Base-by-base conservation (phyloP, 2,797 vertebrate species). In the Danionella dracula region DNA sequence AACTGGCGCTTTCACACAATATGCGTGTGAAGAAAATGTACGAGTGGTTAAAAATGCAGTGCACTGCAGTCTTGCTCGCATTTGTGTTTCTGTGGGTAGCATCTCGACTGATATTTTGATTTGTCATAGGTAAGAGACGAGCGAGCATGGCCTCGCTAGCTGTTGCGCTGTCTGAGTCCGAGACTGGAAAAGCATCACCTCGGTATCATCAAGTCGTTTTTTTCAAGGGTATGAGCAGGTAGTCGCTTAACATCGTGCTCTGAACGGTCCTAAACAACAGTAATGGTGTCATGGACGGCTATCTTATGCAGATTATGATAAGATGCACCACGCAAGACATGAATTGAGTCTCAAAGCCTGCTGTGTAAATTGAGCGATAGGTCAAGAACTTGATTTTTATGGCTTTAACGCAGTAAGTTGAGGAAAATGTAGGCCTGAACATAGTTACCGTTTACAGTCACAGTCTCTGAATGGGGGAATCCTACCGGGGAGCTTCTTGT, bases 61-160 rank as follows among this genome's bases (percentile, higher is more conserved):
- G 60, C 53, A 31, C 45, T 44, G 29, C 21, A 38, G 42, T 41
- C 55, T 16, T 38, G 34, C 42, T 32, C 44, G 11, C 17, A 23
- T 68, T 20, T 29, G 13, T 20, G 34, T 9, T 55, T 44, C 15
- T 46, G 3, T 64, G 27, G 15, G 29, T 29, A 20, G n/a, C 29
- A 57, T 59, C 42, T 49, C 15, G 5, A 51, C 63, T 46, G 53
- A 53, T 62, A 55, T 72, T 75, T 65, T 72, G 69, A 65, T 75
- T 65, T 66, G 69, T 68, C 69, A 72, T 54, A 65, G 38, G 69
- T 17, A 37, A 13, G 59, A 34, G 34, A 49, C 48, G 20, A 32
- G 61, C 21, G 23, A 27, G 58, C 48, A 6, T 69, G 38, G 68
- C 60, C 53, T 48, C 44, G n/a, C 66, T 58, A 38, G 48, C 42